Percentiles rank a stretch among this genome's conserved stretches.
These are phyloP conservation scores for Dysidea cf. avara DNA, from an alignment of 37 sponge, comb jelly and placozoan genomes.

Conservation along the genomic window DNA sequence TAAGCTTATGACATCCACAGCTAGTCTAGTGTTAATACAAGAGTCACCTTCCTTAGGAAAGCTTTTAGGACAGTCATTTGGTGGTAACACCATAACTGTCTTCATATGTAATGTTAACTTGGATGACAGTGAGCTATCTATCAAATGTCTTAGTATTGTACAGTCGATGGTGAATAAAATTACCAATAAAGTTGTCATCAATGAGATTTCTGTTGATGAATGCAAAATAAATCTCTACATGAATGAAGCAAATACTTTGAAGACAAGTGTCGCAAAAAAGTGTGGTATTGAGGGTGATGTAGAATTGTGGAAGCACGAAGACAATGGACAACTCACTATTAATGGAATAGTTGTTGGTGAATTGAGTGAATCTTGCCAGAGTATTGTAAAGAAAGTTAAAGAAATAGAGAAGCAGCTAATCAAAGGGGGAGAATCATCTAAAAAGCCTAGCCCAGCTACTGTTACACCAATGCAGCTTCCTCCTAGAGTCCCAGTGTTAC, in stretches of 20 bases:
- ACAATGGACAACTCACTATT: neutral
- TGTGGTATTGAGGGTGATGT: neutral
- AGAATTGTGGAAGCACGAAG: neutral
- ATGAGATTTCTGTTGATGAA: neutral
- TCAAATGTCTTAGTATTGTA: neutral
- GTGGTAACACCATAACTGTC: slow-evolving; percentile 32
- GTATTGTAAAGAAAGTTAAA: slow-evolving; percentile 5
- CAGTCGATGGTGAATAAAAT: neutral
- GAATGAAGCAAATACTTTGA: neutral
- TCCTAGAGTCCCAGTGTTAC: too few species aligned
- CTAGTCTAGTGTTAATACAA: neutral
- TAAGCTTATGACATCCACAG: slow-evolving; percentile 1
- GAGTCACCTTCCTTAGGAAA: slow-evolving; percentile 42
- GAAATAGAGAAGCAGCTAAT: slow-evolving; percentile 10
- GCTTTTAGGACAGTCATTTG: slow-evolving; percentile 42
- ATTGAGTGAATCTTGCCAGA: slow-evolving; percentile 10
- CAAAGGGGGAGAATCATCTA: neutral
- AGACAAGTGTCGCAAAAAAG: neutral
- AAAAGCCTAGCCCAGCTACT: too few species aligned
- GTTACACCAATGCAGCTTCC: too few species aligned
- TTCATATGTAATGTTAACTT: slow-evolving; percentile 6
- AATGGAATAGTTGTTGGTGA: slow-evolving; percentile 5
- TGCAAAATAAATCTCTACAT: neutral
- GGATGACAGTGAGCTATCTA: neutral
- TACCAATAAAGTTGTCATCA: neutral